phyloP scores from a whole-genome alignment of 2,888 invertebrate genomes.

The Eupithecia centaureata region DNA sequence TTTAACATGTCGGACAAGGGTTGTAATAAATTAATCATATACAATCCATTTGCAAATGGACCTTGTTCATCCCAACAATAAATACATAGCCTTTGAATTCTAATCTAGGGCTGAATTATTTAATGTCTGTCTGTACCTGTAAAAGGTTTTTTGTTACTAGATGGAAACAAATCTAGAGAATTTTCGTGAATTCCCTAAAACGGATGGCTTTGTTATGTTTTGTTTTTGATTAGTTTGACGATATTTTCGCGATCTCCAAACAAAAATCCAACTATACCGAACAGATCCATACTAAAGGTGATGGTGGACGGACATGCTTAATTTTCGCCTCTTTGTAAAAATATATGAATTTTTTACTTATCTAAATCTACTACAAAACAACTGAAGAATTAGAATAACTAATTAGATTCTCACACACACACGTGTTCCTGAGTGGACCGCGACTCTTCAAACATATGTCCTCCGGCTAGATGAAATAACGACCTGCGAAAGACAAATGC shows the following conservation, averaged over 20 bases:
- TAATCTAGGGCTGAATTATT: slow-evolving; percentile 17
- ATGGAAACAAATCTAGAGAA: too few species aligned
- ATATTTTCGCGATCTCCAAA: not conserved
- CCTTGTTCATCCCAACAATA: slow-evolving; percentile 35
- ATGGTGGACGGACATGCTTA: too few species aligned
- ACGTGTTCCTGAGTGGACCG: too few species aligned
- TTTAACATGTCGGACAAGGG: slow-evolving; percentile 47
- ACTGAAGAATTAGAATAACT: too few species aligned
- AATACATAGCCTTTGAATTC: slow-evolving; percentile 3
- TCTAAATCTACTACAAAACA: too few species aligned
- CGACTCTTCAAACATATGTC: too few species aligned
- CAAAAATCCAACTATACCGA: not conserved
- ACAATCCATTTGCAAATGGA: slow-evolving; percentile 41
- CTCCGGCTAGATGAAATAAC: too few species aligned
- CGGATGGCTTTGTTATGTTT: too few species aligned
- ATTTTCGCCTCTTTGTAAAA: too few species aligned
- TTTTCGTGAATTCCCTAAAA: too few species aligned
- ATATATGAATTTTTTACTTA: slow-evolving; percentile 6
- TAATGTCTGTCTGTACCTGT: not conserved
- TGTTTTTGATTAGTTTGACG: not conserved
- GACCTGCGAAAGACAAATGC: too few species aligned
- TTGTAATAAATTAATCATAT: slow-evolving; percentile 48
- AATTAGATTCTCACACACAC: too few species aligned
- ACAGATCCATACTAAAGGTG: not conserved
- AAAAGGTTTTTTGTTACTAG: not conserved